Evolutionary conservation across 2,888 invertebrate genomes (phyloP).

Genomic region (Arctia plantaginis): DNA sequence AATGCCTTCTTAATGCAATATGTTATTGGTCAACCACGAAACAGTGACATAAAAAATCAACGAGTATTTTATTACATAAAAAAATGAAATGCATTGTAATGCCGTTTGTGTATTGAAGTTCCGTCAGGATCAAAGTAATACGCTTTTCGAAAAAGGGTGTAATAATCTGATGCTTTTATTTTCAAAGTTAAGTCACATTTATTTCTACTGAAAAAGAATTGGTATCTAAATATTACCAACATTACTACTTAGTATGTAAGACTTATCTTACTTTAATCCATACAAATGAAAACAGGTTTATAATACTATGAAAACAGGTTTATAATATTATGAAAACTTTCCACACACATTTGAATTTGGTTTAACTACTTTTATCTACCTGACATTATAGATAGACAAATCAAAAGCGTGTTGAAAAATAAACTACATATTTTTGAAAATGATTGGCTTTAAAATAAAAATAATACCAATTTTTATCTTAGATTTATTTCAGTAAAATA

Average conservation of each 20-base stretch:
- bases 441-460: not conserved
- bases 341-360: not conserved
- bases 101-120: not conserved
- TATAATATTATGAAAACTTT: not conserved
- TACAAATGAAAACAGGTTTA: not conserved
- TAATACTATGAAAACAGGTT: not conserved
- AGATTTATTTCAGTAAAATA: conserved; percentile 36
- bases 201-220: not conserved
- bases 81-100: not conserved
- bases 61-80: too few species aligned
- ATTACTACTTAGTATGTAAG: not conserved
- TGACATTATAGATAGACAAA: not conserved
- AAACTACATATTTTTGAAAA: not conserved
- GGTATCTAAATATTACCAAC: not conserved
- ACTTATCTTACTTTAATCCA: not conserved
- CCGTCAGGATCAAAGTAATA: not conserved
- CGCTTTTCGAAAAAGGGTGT: not conserved
- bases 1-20: too few species aligned
- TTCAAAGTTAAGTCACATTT: not conserved
- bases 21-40: too few species aligned
- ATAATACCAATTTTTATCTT: conserved; percentile 20
- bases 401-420: not conserved
- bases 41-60: too few species aligned
- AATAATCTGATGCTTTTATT: not conserved
- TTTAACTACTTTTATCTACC: not conserved